Evolutionary conservation across 2,113 vertebrate genomes (phyloP).

Genomic region (Chrysochloris asiatica): DNA sequence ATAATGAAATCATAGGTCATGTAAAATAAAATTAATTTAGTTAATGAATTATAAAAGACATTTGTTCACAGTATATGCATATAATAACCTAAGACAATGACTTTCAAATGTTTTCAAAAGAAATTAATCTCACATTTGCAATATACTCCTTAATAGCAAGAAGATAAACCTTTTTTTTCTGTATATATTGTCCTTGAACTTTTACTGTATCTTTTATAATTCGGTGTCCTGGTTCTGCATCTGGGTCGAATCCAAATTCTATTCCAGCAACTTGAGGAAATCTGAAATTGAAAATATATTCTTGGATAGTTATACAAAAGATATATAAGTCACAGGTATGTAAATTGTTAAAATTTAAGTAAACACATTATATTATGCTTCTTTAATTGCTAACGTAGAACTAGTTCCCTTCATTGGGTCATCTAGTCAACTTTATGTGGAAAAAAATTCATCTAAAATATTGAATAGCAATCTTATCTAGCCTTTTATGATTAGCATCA

Average conservation of each 20-base stretch:
- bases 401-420: background rate
- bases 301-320: background rate
- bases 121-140: constrained; percentile 61
- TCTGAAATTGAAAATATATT: constrained; percentile 68
- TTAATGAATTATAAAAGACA: constrained; percentile 39
- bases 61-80: background rate
- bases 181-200: constrained; percentile 66
- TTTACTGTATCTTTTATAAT: constrained; percentile 72
- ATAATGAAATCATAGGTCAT: background rate
- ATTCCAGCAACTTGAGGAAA: constrained; percentile 78
- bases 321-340: background rate
- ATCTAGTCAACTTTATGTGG: background rate
- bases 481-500: background rate
- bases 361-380: background rate
- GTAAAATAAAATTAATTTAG: background rate
- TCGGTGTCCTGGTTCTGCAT: constrained; percentile 61
- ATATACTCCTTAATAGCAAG: constrained; percentile 76
- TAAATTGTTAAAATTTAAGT: background rate
- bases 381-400: background rate
- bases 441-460: background rate
- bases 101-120: constrained; percentile 21
- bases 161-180: constrained; percentile 63
- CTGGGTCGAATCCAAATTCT: constrained; percentile 79
- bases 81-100: background rate
- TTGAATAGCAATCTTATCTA: background rate